phyloP scores from a whole-genome alignment of 2,888 invertebrate genomes.

The Malachius bipustulatus region DNA sequence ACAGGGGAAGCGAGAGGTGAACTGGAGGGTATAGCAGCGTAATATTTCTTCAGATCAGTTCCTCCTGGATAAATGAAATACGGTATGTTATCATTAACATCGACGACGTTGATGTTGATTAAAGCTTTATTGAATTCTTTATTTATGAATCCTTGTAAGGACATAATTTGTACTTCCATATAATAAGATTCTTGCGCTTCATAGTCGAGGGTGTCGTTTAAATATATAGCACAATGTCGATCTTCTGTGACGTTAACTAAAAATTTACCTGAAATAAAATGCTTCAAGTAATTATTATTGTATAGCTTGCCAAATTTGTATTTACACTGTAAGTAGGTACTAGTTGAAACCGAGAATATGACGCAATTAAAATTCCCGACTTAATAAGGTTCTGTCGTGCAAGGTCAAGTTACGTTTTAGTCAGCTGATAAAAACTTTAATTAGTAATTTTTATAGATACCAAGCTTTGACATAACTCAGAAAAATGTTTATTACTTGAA shows the following conservation, averaged over 20 bases:
- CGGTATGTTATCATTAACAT: conserved; percentile 84
- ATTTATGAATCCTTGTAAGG: conserved; percentile 70
- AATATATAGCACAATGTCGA: conserved; percentile 68
- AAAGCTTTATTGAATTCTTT: conserved; percentile 61
- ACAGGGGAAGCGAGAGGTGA: conserved; percentile 66
- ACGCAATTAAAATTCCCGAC: too few relatives aligned
- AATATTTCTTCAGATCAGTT: conserved; percentile 57
- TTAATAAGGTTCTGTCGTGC: too few relatives aligned
- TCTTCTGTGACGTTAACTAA: conserved; percentile 62
- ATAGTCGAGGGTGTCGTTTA: conserved; percentile 65
- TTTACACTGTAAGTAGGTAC: conserved; percentile 3
- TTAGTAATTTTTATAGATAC: too few relatives aligned
- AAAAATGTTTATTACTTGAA: too few relatives aligned
- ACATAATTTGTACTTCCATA: conserved; percentile 64
- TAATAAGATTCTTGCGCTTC: conserved; percentile 63
- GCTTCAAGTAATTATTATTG: neutral
- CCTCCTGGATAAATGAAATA: conserved; percentile 60
- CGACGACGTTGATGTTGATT: conserved; percentile 70
- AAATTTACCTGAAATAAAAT: conserved; percentile 49
- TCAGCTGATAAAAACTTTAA: too few relatives aligned
- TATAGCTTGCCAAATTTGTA: neutral
- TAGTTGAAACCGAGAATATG: too few relatives aligned
- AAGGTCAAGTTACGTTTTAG: too few relatives aligned
- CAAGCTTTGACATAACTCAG: too few relatives aligned
- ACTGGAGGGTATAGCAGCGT: conserved; percentile 63